Conservation (phyloP, 2,797 vertebrate species). For the Molossus alvarezi region DNA sequence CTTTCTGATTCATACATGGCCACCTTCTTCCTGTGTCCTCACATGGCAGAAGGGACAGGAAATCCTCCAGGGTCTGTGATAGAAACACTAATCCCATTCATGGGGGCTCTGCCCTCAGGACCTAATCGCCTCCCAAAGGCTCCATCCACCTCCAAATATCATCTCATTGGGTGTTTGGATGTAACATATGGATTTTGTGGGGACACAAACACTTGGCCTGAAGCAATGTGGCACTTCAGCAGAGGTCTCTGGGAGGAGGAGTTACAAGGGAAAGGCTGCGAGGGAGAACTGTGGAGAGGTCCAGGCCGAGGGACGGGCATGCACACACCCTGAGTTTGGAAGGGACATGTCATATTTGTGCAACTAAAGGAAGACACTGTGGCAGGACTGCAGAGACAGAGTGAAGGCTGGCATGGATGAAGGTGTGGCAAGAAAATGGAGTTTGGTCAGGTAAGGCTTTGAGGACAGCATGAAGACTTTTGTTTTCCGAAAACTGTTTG, state of each 20-base stretch:
- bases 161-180: not conserved
- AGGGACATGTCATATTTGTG: not conserved
- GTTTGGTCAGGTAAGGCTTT: not conserved
- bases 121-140: not conserved
- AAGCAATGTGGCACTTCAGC: not conserved
- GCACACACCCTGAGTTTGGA: not conserved
- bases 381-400: not conserved
- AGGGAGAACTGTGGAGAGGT: not conserved
- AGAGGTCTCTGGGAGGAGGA: not conserved
- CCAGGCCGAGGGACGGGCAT: not conserved
- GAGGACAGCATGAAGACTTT: not conserved
- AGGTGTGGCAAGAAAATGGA: not conserved
- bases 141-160: not conserved
- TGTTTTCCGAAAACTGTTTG: too few relatives aligned
- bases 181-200: not conserved
- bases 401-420: not conserved
- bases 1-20: not conserved
- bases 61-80: not conserved
- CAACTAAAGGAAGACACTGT: not conserved
- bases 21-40: not conserved
- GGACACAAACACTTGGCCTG: not conserved
- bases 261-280: not conserved
- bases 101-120: not conserved
- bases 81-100: not conserved
- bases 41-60: not conserved